Conservation (phyloP, 2,888 invertebrate genomes). For the Hypomecis atomaria region DNA sequence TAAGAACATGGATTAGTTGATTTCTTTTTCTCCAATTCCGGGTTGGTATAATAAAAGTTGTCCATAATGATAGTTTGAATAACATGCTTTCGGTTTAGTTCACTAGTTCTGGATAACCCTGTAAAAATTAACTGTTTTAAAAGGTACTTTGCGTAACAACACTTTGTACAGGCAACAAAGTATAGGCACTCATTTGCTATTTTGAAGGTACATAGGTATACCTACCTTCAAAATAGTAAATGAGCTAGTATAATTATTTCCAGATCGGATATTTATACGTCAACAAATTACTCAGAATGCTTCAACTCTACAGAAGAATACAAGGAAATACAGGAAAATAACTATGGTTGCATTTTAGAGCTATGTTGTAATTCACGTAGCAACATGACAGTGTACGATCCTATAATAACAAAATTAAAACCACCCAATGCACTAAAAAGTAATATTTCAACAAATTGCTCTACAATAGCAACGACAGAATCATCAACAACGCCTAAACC, state of each 20-base stretch:
- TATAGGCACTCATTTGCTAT: too few species aligned
- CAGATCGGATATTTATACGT: too few species aligned
- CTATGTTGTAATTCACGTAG: constrained; percentile 1
- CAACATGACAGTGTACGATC: neutral
- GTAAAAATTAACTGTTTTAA: too few species aligned
- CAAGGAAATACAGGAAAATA: constrained; percentile 13
- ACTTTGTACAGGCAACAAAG: neutral
- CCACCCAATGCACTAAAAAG: neutral
- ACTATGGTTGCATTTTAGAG: constrained; percentile 28
- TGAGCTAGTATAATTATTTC: too few species aligned
- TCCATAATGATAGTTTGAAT: too few species aligned
- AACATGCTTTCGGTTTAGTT: too few species aligned
- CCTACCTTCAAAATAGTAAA: neutral
- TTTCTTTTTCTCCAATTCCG: too few species aligned
- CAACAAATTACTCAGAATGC: neutral
- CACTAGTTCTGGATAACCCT: too few species aligned
- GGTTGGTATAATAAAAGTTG: too few species aligned
- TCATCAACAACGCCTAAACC: neutral
- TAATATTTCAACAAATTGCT: neutral
- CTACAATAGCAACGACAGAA: neutral
- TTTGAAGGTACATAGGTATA: too few species aligned
- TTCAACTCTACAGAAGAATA: constrained; percentile 20
- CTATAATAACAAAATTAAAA: neutral
- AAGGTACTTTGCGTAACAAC: too few species aligned
- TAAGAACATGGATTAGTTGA: too few species aligned